These are phyloP conservation scores for Spermophilus dauricus DNA, from an alignment of 2,113 vertebrate genomes.

Conservation along the genomic window DNA sequence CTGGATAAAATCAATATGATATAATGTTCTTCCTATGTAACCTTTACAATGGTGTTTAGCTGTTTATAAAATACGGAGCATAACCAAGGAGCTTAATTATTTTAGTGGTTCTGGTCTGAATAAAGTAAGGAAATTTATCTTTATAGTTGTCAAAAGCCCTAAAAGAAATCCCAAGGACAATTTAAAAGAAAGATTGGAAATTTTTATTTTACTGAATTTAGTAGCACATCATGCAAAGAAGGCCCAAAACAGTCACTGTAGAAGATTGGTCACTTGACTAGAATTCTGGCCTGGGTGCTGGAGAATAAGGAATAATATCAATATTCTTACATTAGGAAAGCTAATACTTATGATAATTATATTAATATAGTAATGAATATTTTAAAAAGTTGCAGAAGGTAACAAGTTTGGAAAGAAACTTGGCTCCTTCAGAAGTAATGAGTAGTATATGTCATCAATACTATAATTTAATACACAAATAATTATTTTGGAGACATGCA, in stretches of 20 bases:
- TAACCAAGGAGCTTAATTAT: neutral
- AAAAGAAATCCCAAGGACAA: neutral
- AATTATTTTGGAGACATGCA: neutral
- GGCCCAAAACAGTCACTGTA: neutral
- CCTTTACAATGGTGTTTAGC: neutral
- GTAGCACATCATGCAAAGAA: neutral
- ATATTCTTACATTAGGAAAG: neutral
- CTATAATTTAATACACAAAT: neutral
- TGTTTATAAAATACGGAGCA: neutral
- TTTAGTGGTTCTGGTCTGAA: neutral
- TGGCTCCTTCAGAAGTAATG: conserved; percentile 2
- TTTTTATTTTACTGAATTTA: conserved; percentile 20
- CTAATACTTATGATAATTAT: neutral
- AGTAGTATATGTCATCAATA: neutral
- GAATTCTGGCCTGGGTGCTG: neutral
- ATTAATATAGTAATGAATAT: conserved; percentile 34
- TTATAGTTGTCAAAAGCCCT: neutral
- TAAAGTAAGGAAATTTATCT: neutral
- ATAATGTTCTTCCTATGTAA: neutral
- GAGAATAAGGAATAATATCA: neutral
- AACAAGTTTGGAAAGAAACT: neutral
- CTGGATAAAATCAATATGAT: neutral
- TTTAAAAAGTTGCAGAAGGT: neutral
- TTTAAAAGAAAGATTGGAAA: neutral
- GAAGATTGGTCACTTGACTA: neutral